phyloP scores from a whole-genome alignment of 2,113 vertebrate genomes.

The Percopsis transmontana region DNA sequence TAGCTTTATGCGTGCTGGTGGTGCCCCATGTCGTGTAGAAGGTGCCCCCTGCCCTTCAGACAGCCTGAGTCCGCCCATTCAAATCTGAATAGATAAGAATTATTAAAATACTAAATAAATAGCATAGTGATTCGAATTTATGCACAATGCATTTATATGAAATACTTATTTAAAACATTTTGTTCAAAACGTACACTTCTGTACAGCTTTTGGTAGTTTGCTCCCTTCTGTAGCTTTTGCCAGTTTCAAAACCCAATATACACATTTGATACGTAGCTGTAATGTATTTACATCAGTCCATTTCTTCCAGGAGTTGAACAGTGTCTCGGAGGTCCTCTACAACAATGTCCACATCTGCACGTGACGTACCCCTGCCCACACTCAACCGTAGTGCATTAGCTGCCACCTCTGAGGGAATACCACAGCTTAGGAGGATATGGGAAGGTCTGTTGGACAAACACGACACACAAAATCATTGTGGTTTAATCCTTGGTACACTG shows the following conservation, averaged over 20 bases:
- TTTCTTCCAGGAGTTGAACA: constrained; percentile 76
- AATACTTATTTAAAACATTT: constrained; percentile 25
- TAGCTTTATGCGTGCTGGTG: no score
- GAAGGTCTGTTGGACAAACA: constrained; percentile 82
- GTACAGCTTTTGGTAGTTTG: no score
- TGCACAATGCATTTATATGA: no score
- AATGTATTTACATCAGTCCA: constrained; percentile 39
- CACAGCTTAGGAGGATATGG: constrained; percentile 86
- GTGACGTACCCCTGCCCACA: constrained; percentile 84
- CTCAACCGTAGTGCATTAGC: constrained; percentile 89
- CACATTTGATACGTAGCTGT: constrained; percentile 20
- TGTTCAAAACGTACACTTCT: background rate
- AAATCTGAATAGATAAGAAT: no score
- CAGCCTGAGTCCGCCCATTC: no score
- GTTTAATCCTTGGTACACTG: background rate
- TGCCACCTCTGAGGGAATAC: constrained; percentile 81
- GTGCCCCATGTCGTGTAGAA: no score
- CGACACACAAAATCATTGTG: constrained; percentile 1
- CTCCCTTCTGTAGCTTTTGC: no score
- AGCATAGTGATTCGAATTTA: no score
- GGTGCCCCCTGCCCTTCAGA: no score
- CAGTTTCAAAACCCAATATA: constrained; percentile 8
- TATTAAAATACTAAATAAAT: no score
- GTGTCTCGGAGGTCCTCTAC: constrained; percentile 87
- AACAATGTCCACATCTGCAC: constrained; percentile 82